Evolutionary conservation across 2,113 vertebrate genomes (phyloP).

Genomic region (Nesogale talazaci): DNA sequence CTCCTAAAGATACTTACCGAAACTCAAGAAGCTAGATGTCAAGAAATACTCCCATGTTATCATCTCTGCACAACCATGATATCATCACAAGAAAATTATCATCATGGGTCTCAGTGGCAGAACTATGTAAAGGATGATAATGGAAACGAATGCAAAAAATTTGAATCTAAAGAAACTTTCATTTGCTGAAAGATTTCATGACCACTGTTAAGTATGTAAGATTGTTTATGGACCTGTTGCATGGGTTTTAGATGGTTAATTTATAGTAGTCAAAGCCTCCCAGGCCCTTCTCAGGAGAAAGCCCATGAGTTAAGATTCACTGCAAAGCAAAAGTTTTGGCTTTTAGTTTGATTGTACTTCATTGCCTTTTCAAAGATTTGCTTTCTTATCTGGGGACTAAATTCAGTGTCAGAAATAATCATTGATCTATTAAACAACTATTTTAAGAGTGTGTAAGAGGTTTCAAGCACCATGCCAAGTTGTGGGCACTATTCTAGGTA

Average conservation of each 20-base stretch:
- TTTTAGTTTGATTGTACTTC: too few relatives aligned
- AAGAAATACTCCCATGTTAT: neutral
- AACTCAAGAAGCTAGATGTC: neutral
- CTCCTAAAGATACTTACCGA: neutral
- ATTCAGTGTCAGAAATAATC: too few relatives aligned
- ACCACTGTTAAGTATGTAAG: neutral
- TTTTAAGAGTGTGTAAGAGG: too few relatives aligned
- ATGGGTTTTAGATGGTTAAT: neutral
- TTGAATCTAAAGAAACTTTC: constrained; percentile 3
- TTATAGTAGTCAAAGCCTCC: neutral
- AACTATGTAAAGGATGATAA: neutral
- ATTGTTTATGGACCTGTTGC: too few relatives aligned
- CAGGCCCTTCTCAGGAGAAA: too few relatives aligned
- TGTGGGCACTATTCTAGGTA: too few relatives aligned
- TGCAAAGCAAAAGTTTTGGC: neutral
- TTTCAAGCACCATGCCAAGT: too few relatives aligned
- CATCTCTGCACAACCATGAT: neutral
- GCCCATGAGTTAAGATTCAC: too few relatives aligned
- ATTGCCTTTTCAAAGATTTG: too few relatives aligned
- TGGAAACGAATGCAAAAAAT: neutral
- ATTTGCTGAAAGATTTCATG: neutral
- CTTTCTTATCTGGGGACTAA: too few relatives aligned
- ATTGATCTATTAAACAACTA: too few relatives aligned
- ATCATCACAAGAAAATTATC: neutral
- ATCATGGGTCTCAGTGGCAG: neutral